phyloP scores from a whole-genome alignment of 2,113 vertebrate species.

The Hassar affinis region DNA sequence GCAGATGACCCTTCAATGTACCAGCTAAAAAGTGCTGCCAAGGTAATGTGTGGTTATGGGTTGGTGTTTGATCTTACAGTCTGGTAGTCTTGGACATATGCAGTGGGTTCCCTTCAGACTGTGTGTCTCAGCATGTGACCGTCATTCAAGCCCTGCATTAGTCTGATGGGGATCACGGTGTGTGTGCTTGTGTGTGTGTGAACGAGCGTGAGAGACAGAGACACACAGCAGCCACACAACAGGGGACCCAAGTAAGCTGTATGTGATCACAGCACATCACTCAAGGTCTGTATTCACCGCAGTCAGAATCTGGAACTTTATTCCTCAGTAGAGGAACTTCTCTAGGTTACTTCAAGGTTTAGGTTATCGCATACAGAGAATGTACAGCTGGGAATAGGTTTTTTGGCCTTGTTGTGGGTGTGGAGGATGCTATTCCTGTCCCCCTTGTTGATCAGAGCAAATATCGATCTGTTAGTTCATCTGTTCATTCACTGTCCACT shows the following conservation, averaged over 20 bases:
- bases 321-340: neutral
- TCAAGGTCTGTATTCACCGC: neutral
- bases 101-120: slow-evolving; percentile 27
- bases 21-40: slow-evolving; percentile 96
- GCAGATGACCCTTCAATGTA: slow-evolving; percentile 98
- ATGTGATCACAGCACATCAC: slow-evolving; percentile 29
- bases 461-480: neutral
- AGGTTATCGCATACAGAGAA: no score
- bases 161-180: slow-evolving; percentile 11
- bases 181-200: slow-evolving; percentile 18
- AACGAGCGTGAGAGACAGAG: neutral
- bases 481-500: neutral
- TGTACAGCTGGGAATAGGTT: neutral
- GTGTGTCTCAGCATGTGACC: slow-evolving; percentile 38
- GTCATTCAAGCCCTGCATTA: slow-evolving; percentile 21
- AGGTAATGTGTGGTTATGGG: slow-evolving; percentile 73
- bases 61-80: slow-evolving; percentile 30
- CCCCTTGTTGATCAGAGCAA: neutral
- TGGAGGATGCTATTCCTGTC: neutral
- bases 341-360: neutral
- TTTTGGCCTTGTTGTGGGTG: neutral
- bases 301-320: neutral
- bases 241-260: slow-evolving; percentile 27
- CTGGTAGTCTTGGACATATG: slow-evolving; percentile 49
- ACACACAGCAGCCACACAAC: slow-evolving; percentile 26